These are phyloP conservation scores for Protonemura montana DNA, from an alignment of 2,888 invertebrate species.

Conservation along the genomic window DNA sequence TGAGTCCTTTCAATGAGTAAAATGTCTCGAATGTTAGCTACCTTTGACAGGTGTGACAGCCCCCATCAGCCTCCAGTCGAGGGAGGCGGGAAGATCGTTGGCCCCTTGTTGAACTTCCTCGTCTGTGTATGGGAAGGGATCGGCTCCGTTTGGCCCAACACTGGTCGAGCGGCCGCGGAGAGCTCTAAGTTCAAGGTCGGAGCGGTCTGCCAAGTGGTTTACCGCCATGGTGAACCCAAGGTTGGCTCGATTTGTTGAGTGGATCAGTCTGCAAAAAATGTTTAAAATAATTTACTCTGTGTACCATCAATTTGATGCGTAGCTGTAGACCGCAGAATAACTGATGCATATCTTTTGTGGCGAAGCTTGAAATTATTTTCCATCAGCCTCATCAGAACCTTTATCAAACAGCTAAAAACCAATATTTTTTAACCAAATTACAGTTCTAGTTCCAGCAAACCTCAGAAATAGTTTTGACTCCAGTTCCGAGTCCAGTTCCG, in stretches of 20 bases:
- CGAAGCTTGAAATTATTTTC: too few species aligned
- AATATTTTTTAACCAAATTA: too few species aligned
- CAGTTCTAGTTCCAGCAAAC: too few species aligned
- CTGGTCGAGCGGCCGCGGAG: constrained; percentile 73
- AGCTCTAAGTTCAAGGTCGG: constrained; percentile 77
- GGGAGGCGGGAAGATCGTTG: constrained; percentile 71
- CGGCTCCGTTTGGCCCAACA: constrained; percentile 73
- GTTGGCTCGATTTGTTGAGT: constrained; percentile 81
- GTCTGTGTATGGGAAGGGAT: constrained; percentile 77
- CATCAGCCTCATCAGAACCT: too few species aligned
- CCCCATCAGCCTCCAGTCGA: constrained; percentile 91
- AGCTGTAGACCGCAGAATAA: too few species aligned
- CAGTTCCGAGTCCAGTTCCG: too few species aligned
- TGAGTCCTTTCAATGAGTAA: background rate
- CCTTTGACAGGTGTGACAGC: constrained; percentile 95
- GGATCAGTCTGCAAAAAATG: constrained; percentile 67
- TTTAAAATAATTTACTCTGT: background rate
- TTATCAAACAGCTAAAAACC: too few species aligned
- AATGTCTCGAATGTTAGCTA: constrained; percentile 54
- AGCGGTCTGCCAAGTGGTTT: constrained; percentile 88
- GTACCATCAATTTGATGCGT: too few species aligned
- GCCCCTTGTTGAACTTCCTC: constrained; percentile 58
- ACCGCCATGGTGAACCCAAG: constrained; percentile 77
- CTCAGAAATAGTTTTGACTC: too few species aligned
- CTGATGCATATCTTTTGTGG: too few species aligned